Base-by-base conservation (phyloP, 2,113 vertebrate genomes). In the Gadus chalcogrammus region DNA sequence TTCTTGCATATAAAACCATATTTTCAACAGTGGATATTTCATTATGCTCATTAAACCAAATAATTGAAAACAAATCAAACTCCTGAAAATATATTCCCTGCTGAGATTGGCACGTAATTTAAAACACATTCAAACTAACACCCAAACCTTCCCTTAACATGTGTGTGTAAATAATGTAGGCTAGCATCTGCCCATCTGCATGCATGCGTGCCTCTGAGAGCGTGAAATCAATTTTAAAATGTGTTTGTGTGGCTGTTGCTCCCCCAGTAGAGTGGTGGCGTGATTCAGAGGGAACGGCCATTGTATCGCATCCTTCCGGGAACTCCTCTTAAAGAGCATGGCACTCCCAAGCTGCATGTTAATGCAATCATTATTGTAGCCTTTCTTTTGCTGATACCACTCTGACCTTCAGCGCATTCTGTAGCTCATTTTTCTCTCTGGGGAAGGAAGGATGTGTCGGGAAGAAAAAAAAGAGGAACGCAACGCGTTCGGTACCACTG, bases 351-450 rank as follows among this genome's bases (percentile, higher is more conserved):
- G 80, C 83, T 81, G 84, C 87, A 87, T 90, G 85, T 81, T 86
- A 85, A 87, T 88, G 82, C 69, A 77, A 74, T 88, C 79, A 74
- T 87, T 89, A 82, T 77, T 82, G 82, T 83, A 80, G 71, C 79
- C 55, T 75, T 71, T 71, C 73, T 84, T 75, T 75, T 71, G 72
- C 85, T 83, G 84, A 79, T 71, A 70, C 83, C 59, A 65, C 75
- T 76, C 74, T 89, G 86, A 88, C 87, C 86, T 92, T 87, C 87
- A 80, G 5, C 72, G 70, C 59, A 67, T 81, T 81, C 81, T 72
- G 67, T 52, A 0, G 60, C 65, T 74, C 73, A 64, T 80, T 74
- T 76, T 78, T 76, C 78, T 85, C 71, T 64, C 80, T 67, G 0
- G 75, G 69, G 82, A 72, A 72, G 42, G 64, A 63, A 59, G 68